These are phyloP conservation scores for Genyomyrus donnyi DNA, from an alignment of 2,113 vertebrate genomes.

Conservation along the genomic window DNA sequence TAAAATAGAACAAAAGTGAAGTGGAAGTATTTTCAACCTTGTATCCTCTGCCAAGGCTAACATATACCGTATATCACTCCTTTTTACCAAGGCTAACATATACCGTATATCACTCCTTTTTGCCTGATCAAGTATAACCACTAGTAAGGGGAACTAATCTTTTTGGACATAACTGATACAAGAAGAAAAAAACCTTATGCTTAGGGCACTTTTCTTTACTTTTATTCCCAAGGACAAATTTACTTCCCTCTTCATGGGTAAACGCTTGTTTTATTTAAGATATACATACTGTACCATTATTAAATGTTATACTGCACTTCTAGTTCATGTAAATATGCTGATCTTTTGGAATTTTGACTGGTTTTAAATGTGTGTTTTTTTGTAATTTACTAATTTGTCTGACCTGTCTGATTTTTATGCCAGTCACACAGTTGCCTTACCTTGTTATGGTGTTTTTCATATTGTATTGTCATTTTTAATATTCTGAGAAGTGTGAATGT, in stretches of 20 bases:
- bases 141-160: neutral
- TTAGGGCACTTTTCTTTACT: neutral
- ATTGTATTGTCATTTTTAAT: conserved; percentile 35
- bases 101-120: neutral
- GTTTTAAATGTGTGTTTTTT: conserved; percentile 35
- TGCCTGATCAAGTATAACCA: neutral
- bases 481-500: conserved; percentile 18
- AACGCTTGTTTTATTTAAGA: conserved; percentile 28
- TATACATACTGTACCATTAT: conserved; percentile 38
- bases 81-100: neutral
- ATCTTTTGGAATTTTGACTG: conserved; percentile 32
- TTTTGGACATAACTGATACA: neutral
- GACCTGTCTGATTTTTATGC: conserved; percentile 45
- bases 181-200: neutral
- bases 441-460: conserved; percentile 37
- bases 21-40: neutral
- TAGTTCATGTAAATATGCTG: conserved; percentile 51
- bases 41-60: neutral
- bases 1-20: neutral
- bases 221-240: conserved; percentile 5
- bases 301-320: conserved; percentile 60
- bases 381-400: conserved; percentile 41
- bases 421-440: conserved; percentile 38
- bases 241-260: conserved; percentile 16
- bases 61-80: neutral